Conservation (phyloP, 2,888 invertebrate genomes). For the Mesorhabditis sp. region DNA sequence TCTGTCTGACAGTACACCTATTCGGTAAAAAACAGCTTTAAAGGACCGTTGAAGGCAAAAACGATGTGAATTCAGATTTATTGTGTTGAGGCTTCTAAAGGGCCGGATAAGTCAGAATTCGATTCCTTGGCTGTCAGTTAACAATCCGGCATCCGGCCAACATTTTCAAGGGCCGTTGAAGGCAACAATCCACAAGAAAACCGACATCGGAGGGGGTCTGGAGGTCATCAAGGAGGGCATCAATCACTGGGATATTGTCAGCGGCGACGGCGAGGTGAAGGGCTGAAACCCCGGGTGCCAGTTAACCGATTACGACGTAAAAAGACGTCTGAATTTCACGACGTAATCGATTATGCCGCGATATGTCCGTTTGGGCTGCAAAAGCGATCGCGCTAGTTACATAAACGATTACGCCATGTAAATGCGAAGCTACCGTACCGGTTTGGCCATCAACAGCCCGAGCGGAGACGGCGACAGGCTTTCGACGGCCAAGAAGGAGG, state of each 20-base stretch:
- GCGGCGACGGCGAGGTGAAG: slow-evolving; percentile 53
- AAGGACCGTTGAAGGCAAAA: too few species aligned
- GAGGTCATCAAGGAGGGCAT: slow-evolving; percentile 31
- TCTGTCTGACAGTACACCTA: neutral
- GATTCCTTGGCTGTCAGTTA: too few species aligned
- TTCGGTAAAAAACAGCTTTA: too few species aligned
- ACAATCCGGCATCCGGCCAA: too few species aligned
- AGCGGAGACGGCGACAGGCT: slow-evolving; percentile 22
- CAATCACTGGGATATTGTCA: slow-evolving; percentile 37
- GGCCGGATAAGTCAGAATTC: too few species aligned
- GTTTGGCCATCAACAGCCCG: slow-evolving; percentile 16
- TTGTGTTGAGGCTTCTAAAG: too few species aligned
- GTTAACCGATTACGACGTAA: too few species aligned
- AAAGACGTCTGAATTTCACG: neutral
- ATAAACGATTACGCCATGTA: too few species aligned
- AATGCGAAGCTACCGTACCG: neutral
- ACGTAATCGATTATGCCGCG: neutral
- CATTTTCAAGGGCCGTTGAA: neutral
- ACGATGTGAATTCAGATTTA: neutral
- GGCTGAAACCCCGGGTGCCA: slow-evolving; percentile 19
- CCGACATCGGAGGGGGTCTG: slow-evolving; percentile 19
- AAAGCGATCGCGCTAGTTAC: neutral
- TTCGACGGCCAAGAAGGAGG: slow-evolving; percentile 33
- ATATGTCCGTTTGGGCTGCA: slow-evolving; percentile 27
- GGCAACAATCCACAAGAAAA: neutral